Evolutionary conservation across 1,140 invertebrate genomes (phyloP), one percentile per base, ranked within the genome.

Genomic region (Dendroctonus ponderosae): DNA sequence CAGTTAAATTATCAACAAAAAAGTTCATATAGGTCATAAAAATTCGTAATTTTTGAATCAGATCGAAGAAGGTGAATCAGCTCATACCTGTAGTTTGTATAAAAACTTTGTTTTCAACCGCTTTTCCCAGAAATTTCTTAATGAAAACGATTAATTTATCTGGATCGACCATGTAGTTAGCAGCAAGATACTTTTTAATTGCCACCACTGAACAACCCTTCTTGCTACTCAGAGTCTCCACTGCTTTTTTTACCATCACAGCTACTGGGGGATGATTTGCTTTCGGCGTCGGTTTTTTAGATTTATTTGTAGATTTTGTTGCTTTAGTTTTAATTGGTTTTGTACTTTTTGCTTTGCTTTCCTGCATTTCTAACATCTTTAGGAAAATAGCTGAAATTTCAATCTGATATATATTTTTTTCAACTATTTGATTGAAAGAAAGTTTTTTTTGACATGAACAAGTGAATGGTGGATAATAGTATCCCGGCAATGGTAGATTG

Each of bases 11-110:
- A 26, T 26, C 3, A 26, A 26, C 26, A 26, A 3, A 26, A 26
- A 26, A 26, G 26, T 26, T 26, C 26, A 46, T 46, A 46, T 11
- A 46, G 44, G 12, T 11, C 9, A 46, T 11, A 46, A 46, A 11
- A 46, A 46, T 9, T 46, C 44, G 12, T 46, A 46, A 9, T 46
- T 46, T 46, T 46, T 26, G 26, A 26, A 26, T 26, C 26, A 26
- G 3, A 1, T 26, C 26, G 26, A 3, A 2, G 26, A 26, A 26
- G 3, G 3, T 26, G 26, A 26, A 26, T 26, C 26, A 26, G 26
- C 26, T 26, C 54, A 43, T 49, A 60, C 42, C 58, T 12, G 42
- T 60, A 7, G 26, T n/a, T 60, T 60, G 58, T n/a, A 44, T 39
- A 8, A 26, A 44, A 48, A 26, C 12, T n/a, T 60, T 49, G 14